phyloP scores from a whole-genome alignment of 2,797 vertebrate genomes.

The Emydoidea blandingii region DNA sequence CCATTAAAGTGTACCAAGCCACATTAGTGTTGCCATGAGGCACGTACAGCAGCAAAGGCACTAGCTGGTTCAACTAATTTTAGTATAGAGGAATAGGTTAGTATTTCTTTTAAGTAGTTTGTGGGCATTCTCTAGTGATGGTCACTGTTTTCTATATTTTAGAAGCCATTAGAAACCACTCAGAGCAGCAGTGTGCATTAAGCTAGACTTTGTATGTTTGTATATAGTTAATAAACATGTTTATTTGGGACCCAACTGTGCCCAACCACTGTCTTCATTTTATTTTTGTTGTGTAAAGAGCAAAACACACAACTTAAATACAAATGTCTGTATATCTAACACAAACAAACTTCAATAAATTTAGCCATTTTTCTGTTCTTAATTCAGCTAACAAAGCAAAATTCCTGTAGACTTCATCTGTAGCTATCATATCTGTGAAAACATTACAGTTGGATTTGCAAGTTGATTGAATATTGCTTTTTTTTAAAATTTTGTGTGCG shows the following conservation, averaged over 20 bases:
- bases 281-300: not conserved
- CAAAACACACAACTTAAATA: not conserved
- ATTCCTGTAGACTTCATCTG: not conserved
- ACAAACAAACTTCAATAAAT: not conserved
- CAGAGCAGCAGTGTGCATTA: not conserved
- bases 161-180: not conserved
- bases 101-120: not conserved
- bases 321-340: not conserved
- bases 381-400: not conserved
- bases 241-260: not conserved
- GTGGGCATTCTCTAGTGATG: not conserved
- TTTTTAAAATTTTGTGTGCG: not conserved
- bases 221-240: not conserved
- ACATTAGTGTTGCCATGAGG: not conserved
- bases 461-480: not conserved
- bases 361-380: not conserved
- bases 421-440: not conserved
- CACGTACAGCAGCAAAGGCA: not conserved
- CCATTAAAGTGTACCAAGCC: not conserved
- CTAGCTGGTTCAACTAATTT: not conserved
- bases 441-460: not conserved
- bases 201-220: not conserved
- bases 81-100: not conserved
- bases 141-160: not conserved
- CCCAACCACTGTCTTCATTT: not conserved